A percentile compares a stretch with the other conserved stretches of the same genome.
Conservation (phyloP, 2,888 invertebrate species). For the Athetis lepigone region DNA sequence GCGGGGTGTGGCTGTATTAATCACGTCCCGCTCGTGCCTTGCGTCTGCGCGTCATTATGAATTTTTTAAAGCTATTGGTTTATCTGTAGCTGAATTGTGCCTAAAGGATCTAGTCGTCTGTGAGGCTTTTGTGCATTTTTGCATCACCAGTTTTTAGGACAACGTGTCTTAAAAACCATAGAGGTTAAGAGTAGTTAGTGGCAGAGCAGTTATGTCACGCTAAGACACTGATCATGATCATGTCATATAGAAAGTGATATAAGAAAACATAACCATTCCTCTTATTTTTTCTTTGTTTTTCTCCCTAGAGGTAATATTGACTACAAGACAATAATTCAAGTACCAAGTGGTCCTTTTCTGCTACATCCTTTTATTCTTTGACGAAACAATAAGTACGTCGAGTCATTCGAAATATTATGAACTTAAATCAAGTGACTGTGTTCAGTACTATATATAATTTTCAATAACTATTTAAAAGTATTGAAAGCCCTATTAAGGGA, state of each 20-base stretch:
- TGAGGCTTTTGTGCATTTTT: conserved; percentile 3
- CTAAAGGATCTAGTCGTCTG: conserved; percentile 33
- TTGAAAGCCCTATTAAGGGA: background rate
- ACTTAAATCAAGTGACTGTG: conserved; percentile 31
- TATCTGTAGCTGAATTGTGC: conserved; percentile 35
- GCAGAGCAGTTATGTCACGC: too few species aligned
- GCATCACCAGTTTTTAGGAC: too few species aligned
- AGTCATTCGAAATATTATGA: conserved; percentile 46
- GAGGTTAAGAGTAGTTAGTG: too few species aligned
- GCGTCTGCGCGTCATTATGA: conserved; percentile 67
- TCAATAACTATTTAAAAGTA: conserved; percentile 15
- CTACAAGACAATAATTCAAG: too few species aligned
- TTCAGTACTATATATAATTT: conserved; percentile 10
- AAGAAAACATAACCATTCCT: too few species aligned
- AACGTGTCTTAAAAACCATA: too few species aligned
- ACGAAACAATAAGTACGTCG: conserved; percentile 22
- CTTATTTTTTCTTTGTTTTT: too few species aligned
- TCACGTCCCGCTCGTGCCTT: conserved; percentile 79
- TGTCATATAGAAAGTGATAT: too few species aligned
- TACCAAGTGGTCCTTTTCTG: too few species aligned
- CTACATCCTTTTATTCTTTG: conserved; percentile 43
- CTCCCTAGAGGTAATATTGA: too few species aligned
- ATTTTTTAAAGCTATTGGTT: conserved; percentile 59
- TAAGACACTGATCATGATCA: too few species aligned
- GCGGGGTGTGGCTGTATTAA: conserved; percentile 82